Base-by-base conservation (phyloP, 2,113 vertebrate genomes). In the Oxyura jamaicensis region DNA sequence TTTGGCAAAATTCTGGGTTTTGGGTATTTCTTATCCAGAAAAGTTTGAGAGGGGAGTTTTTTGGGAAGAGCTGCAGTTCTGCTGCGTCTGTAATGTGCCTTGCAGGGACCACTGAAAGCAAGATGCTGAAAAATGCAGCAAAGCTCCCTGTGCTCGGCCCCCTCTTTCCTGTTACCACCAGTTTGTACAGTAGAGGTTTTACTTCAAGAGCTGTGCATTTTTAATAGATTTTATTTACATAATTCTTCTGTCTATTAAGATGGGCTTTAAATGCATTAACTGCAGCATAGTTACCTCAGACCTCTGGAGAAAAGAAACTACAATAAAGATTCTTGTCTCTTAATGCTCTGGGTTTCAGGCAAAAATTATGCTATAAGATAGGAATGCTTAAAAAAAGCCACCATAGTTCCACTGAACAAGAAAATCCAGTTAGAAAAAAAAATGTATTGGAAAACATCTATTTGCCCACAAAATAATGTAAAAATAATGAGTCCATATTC, bases 401-500 rank as follows among this genome's bases (percentile, higher is more conserved):
- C 36, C 31, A 65, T 89, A 97, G 97, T 98, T 98, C 96, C 97
- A 97, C 88, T 92, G 97, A 98, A 98, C 96, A 98, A 97, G 97
- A 98, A 98, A 98, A 98, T 97, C 95, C 97, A 97, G 97, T 97
- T 96, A 97, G 96, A 94, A 97, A 97, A 97, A 93, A 96, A 80
- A 52, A 96, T 96, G 96, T 94, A 93, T 97, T 97, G 97, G 97
- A 97, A 98, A 98, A 97, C 97, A 98, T 98, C 97, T 98, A 98
- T 98, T 98, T 98, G 97, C 96, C 97, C 97, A 96, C 97, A 98
- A 98, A 98, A 98, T 98, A 98, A 98, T 98, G 98, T 97, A 98
- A 98, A 98, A 98, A 98, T 98, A 98, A 98, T 98, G 98, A 98
- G 98, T 98, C 97, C 97, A 88, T 96, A 97, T 97, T 97, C 97